These are phyloP conservation scores for Oceanodroma leucorhoa DNA, from an alignment of 2,797 vertebrate genomes.

Conservation along the genomic window DNA sequence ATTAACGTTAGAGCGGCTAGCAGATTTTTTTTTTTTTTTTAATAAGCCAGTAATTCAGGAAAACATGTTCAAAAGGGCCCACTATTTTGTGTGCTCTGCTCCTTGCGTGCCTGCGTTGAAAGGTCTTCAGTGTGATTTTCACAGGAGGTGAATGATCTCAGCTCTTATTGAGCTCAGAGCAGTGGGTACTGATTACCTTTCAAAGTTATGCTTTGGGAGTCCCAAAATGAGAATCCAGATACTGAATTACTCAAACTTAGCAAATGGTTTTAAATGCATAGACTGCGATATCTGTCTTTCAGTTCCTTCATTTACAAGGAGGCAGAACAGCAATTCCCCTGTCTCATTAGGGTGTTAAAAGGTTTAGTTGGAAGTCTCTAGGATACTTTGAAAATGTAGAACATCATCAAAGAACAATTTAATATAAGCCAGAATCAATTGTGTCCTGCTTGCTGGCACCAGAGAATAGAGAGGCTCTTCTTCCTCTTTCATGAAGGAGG, in stretches of 20 bases:
- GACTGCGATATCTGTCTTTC: constrained; percentile 4
- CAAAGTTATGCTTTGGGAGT: constrained; percentile 53
- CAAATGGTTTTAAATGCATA: constrained; percentile 39
- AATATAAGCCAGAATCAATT: neutral
- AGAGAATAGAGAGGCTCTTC: neutral
- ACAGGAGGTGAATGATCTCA: neutral
- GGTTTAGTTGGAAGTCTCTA: constrained; percentile 34
- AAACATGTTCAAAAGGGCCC: neutral
- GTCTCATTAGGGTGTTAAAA: constrained; percentile 57
- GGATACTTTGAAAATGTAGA: constrained; percentile 50
- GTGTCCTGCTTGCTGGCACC: neutral
- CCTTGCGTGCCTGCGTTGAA: neutral
- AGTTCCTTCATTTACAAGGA: constrained; percentile 29
- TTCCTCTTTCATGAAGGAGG: neutral
- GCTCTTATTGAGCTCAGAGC: constrained; percentile 12
- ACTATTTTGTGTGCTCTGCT: neutral
- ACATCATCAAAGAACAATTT: constrained; percentile 21
- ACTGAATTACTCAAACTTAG: constrained; percentile 41
- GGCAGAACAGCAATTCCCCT: constrained; percentile 48
- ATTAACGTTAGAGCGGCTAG: neutral
- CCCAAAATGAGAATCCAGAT: constrained; percentile 48
- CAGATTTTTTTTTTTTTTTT: neutral
- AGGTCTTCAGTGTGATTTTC: neutral
- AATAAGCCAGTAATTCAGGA: neutral
- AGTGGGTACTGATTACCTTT: constrained; percentile 29